phyloP scores from a whole-genome alignment of 2,113 vertebrate species.

The Chitala chitala region DNA sequence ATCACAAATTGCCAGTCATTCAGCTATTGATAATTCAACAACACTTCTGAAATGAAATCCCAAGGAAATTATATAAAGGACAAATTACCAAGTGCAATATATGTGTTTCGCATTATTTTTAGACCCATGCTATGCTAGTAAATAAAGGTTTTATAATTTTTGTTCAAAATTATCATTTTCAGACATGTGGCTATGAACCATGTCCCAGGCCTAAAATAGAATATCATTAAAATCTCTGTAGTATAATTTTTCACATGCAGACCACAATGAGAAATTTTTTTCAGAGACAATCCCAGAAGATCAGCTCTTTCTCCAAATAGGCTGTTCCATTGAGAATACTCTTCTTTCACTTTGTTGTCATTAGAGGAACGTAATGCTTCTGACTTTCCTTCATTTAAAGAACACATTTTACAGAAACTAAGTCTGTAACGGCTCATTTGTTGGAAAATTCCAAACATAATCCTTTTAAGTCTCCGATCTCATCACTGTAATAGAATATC shows the following conservation, averaged over 20 bases:
- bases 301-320: background rate
- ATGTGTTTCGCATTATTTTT: no score
- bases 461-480: background rate
- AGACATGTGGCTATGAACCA: background rate
- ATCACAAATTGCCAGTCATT: no score
- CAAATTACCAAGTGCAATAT: no score
- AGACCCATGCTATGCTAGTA: no score
- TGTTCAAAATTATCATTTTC: background rate
- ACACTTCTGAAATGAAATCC: no score
- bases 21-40: no score
- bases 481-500: background rate
- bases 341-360: background rate
- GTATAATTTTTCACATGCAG: background rate
- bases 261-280: background rate
- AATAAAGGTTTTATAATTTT: no score
- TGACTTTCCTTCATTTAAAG: slow-evolving; percentile 2
- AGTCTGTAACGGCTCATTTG: slow-evolving; percentile 18
- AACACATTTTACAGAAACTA: background rate
- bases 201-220: background rate
- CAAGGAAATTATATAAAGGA: no score
- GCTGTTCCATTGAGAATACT: slow-evolving; percentile 4
- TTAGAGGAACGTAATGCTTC: slow-evolving; percentile 7
- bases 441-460: background rate
- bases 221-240: background rate
- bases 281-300: background rate